Conservation (phyloP, 2,113 vertebrate genomes). For the Chaetodon trifascialis region DNA sequence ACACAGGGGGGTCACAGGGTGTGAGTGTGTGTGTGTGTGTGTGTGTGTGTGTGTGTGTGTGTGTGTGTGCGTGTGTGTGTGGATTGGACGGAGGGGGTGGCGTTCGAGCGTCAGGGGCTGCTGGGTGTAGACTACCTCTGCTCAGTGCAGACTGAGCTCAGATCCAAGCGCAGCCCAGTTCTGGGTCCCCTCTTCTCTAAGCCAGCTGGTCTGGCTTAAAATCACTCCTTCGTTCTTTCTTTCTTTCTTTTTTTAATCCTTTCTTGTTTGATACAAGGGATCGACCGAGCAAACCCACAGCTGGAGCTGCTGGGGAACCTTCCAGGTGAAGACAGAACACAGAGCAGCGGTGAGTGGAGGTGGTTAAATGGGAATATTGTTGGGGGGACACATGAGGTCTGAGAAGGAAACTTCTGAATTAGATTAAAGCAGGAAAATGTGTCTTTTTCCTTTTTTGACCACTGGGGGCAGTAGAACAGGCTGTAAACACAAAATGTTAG, state of each 20-base stretch:
- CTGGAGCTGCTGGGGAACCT: constrained; percentile 79
- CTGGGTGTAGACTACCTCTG: constrained; percentile 28
- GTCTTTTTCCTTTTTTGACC: not conserved
- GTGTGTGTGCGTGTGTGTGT: constrained; percentile 26
- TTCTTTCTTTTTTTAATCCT: constrained; percentile 7
- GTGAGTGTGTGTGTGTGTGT: constrained; percentile 3
- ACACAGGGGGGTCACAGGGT: constrained; percentile 68
- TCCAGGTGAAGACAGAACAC: constrained; percentile 74
- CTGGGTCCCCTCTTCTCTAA: constrained; percentile 66
- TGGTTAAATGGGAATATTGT: not conserved
- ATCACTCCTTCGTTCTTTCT: not conserved
- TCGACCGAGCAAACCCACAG: constrained; percentile 65
- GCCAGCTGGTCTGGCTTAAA: constrained; percentile 85
- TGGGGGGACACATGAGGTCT: not conserved
- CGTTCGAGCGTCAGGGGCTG: constrained; percentile 34
- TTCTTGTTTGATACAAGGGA: constrained; percentile 76
- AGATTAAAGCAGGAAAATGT: not conserved
- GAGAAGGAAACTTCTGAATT: not conserved
- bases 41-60: constrained; percentile 19
- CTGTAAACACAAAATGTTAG: not conserved
- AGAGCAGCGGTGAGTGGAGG: constrained; percentile 60
- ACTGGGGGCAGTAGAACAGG: constrained; percentile 19
- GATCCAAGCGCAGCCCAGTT: constrained; percentile 69
- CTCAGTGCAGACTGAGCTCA: constrained; percentile 56
- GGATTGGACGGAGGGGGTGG: constrained; percentile 39